phyloP scores from a whole-genome alignment of 2,113 vertebrate species.

The Polypterus bichir region DNA sequence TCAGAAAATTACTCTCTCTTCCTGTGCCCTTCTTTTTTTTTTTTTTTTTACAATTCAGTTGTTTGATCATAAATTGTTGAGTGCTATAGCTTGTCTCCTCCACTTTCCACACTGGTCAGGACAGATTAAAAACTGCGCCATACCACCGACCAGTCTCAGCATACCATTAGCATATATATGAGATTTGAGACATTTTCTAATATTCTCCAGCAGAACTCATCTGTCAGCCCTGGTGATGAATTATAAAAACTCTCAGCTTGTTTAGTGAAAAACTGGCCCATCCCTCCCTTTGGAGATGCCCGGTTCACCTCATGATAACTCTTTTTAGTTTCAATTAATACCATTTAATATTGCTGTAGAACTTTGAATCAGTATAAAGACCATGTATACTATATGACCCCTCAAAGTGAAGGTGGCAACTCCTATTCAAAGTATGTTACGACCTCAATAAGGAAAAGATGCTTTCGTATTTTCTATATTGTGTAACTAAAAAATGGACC shows the following conservation, averaged over 20 bases:
- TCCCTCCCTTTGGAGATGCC: conserved; percentile 22
- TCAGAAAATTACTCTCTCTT: conserved; percentile 71
- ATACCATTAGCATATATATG: conserved; percentile 99
- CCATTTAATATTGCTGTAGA: too few species aligned
- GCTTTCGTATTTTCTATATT: too few species aligned
- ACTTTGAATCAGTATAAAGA: too few species aligned
- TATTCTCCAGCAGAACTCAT: conserved; percentile 99
- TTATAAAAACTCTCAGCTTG: conserved; percentile 97
- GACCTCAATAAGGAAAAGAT: too few species aligned
- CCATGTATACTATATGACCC: too few species aligned
- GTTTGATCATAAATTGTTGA: conserved; percentile 95
- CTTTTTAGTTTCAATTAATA: conserved; percentile 37
- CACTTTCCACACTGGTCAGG: conserved; percentile 88
- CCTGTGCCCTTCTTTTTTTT: conserved; percentile 55
- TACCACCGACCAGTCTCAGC: conserved; percentile 74
- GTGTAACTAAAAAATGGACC: too few species aligned
- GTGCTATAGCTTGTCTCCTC: conserved; percentile 86
- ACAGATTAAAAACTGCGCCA: conserved; percentile 94
- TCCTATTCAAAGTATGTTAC: too few species aligned
- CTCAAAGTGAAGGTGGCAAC: too few species aligned
- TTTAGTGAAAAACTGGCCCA: conserved; percentile 65
- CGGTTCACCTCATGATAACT: conserved; percentile 31
- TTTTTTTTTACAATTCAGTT: conserved; percentile 68
- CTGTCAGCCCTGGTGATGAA: conserved; percentile 98
- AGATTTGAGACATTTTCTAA: conserved; percentile 99